phyloP scores from a whole-genome alignment of 1,140 invertebrate genomes.

The Intoshia linei region DNA sequence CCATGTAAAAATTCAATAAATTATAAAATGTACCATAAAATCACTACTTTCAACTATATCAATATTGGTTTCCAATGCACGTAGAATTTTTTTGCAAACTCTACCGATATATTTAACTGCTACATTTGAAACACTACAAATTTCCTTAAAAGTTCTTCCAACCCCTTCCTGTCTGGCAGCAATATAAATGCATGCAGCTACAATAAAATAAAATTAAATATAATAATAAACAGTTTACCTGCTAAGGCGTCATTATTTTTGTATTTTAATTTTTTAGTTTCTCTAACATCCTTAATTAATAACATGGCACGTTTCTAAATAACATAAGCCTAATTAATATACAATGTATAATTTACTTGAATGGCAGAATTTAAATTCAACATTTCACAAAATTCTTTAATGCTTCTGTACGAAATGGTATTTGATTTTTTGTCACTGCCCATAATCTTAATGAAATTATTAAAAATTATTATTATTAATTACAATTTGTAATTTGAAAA shows the following conservation, averaged over 20 bases:
- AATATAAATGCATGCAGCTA: conserved; percentile 88
- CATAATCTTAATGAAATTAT: too few relatives aligned
- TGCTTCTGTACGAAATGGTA: too few relatives aligned
- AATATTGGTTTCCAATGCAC: conserved; percentile 59
- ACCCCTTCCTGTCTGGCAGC: conserved; percentile 91
- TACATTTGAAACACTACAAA: conserved; percentile 84
- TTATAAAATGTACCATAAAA: conserved; percentile 37
- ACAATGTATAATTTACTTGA: too few relatives aligned
- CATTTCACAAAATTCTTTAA: too few relatives aligned
- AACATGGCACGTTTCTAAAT: conserved; percentile 52
- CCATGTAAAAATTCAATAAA: neutral
- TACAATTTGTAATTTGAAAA: too few relatives aligned
- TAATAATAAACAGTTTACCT: too few relatives aligned
- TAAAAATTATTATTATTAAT: too few relatives aligned
- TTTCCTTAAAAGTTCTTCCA: conserved; percentile 92
- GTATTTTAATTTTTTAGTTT: conserved; percentile 70
- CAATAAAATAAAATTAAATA: too few relatives aligned
- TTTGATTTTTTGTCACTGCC: too few relatives aligned
- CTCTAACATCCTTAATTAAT: conserved; percentile 73
- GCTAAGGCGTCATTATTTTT: conserved; percentile 75
- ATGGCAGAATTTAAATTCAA: too few relatives aligned
- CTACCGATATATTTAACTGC: conserved; percentile 96
- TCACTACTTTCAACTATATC: conserved; percentile 88
- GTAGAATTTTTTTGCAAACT: conserved; percentile 68
- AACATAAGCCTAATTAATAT: neutral